Evolutionary conservation across 2,113 vertebrate species (phyloP).

Genomic region (Otocyon megalotis): DNA sequence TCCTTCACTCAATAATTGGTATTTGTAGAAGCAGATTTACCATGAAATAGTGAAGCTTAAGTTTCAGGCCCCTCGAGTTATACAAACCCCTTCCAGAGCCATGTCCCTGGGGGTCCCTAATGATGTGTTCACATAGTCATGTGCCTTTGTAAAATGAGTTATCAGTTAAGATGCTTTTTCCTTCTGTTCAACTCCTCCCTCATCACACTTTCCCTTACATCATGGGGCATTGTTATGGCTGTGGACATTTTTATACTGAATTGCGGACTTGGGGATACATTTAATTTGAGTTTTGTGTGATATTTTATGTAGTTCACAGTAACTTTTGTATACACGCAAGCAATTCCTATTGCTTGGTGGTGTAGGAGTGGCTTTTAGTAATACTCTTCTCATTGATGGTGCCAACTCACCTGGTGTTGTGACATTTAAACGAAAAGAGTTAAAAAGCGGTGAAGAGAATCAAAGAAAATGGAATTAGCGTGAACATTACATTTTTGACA

Average conservation of each 20-base stretch:
- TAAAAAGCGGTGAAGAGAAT: neutral
- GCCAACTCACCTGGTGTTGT: neutral
- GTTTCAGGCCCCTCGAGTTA: neutral
- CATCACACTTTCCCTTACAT: neutral
- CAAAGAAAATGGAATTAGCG: neutral
- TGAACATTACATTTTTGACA: slow-evolving; percentile 45
- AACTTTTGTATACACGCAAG: slow-evolving; percentile 12
- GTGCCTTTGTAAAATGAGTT: neutral
- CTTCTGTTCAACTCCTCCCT: neutral
- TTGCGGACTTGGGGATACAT: neutral
- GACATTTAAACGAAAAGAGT: slow-evolving; percentile 42
- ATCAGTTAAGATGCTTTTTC: neutral
- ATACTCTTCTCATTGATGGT: neutral
- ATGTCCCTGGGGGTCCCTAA: neutral
- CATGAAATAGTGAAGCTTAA: neutral
- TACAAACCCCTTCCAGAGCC: neutral
- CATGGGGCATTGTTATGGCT: neutral
- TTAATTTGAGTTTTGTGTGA: slow-evolving; percentile 1
- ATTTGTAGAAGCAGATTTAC: slow-evolving; percentile 36
- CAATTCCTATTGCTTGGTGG: neutral
- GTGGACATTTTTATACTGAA: neutral
- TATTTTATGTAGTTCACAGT: slow-evolving; percentile 4
- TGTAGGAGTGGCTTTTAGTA: slow-evolving; percentile 11
- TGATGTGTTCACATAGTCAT: neutral
- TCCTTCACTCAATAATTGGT: neutral